These are phyloP conservation scores for Loxodonta africana DNA, from an alignment of 2,113 vertebrate species.

Conservation along the genomic window DNA sequence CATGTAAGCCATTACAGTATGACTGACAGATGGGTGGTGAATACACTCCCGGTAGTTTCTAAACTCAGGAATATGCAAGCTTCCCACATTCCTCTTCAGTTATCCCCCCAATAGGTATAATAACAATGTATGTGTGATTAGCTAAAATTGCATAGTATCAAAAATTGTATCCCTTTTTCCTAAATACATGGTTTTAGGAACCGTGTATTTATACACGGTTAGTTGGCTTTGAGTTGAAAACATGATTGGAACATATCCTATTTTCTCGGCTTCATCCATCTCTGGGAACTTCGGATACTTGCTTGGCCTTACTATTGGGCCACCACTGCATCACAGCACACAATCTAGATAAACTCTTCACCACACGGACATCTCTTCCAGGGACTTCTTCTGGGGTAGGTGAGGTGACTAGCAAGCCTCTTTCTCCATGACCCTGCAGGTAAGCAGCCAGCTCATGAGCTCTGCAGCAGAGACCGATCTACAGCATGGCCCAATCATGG, in stretches of 20 bases:
- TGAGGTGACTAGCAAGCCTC: too few species aligned
- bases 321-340: too few species aligned
- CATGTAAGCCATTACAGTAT: too few species aligned
- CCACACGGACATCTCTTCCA: too few species aligned
- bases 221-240: background rate
- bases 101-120: too few species aligned
- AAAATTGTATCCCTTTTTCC: background rate
- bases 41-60: background rate
- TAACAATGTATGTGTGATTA: background rate
- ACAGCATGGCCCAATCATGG: background rate
- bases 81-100: background rate
- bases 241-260: fast-evolving
- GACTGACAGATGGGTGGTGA: too few species aligned
- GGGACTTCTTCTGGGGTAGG: background rate
- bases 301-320: background rate
- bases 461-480: background rate
- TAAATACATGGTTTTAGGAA: background rate
- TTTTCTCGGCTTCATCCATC: background rate
- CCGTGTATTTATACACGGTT: background rate
- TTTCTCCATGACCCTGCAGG: background rate
- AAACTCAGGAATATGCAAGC: background rate
- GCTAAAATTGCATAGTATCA: background rate
- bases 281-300: background rate
- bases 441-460: fast-evolving
- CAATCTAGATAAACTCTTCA: background rate